These are phyloP conservation scores for Melanotaenia trifasciata DNA, from an alignment of 2,797 vertebrate species.

Conservation along the genomic window DNA sequence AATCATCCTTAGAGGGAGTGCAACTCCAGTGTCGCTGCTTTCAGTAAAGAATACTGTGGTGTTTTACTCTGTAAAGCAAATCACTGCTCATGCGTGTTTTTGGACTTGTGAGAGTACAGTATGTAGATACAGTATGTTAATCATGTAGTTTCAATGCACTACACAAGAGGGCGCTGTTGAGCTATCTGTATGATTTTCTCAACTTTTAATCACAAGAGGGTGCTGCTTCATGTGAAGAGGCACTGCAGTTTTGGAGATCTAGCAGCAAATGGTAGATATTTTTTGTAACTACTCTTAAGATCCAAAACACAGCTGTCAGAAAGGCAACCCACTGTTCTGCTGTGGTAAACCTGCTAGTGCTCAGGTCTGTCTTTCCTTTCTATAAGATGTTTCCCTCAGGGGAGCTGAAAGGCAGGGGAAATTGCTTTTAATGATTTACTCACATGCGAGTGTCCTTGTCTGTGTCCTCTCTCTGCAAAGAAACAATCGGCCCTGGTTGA, in stretches of 20 bases:
- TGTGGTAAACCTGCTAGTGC: constrained; percentile 28
- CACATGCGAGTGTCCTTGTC: constrained; percentile 48
- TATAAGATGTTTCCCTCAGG: constrained; percentile 24
- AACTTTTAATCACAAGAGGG: constrained; percentile 71
- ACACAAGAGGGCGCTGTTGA: constrained; percentile 57
- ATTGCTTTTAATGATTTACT: constrained; percentile 26
- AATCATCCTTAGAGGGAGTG: constrained; percentile 47
- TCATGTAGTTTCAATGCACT: constrained; percentile 11
- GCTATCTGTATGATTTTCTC: not conserved
- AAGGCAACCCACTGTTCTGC: constrained; percentile 26
- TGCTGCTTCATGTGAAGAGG: constrained; percentile 22
- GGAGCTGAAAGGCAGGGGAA: constrained; percentile 20
- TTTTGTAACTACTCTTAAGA: constrained; percentile 15
- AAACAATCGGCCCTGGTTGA: constrained; percentile 24
- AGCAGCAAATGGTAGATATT: constrained; percentile 35
- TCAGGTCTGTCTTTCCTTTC: constrained; percentile 6
- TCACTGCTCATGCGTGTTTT: not conserved
- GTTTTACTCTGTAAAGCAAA: constrained; percentile 24
- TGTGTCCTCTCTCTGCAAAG: constrained; percentile 30
- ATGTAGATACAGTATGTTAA: not conserved
- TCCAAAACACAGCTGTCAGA: constrained; percentile 28
- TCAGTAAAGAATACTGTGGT: not conserved
- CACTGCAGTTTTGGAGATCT: constrained; percentile 46
- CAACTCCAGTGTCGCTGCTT: constrained; percentile 1
- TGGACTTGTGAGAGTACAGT: not conserved